Base-by-base conservation (phyloP, 2,888 invertebrate species). In the Poecilobothrus nobilitatus region DNA sequence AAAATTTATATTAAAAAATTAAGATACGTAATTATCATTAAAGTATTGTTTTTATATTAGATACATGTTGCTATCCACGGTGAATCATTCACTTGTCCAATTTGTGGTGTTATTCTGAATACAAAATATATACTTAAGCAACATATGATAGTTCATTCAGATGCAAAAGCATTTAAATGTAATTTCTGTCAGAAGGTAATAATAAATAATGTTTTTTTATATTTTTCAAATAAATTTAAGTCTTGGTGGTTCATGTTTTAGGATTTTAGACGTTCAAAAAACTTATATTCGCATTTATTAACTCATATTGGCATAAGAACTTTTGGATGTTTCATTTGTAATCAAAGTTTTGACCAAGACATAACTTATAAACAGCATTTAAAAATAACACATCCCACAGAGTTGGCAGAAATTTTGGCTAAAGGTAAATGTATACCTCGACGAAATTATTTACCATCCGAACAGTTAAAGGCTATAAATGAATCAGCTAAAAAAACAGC, bases 51-150 rank as follows among this genome's bases (percentile, higher is more conserved):
- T 9, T 7, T 22, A 62, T 62, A 62, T 0, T 67, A 79, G 76
- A 80, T 81, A 7, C 84, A 84, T 71, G 77, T 80, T 33, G 84
- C 84, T 69, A 83, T 78, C 8, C 84, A 84, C 72, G 78, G 77
- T 3, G 78, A 78, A 64, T 80, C 80, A 15, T 84, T 83, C 68
- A 77, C 79, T 63, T 84, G 84, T 71, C 77, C 79, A 1, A 76
- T 80, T 37, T 84, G 84, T 71, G 82, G 82, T 2, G 44, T 78
- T 7, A 74, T 79, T 68, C 75, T 84, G 2, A 83, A 83, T 67
- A 84, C 84, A 2, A 77, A 82, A 6, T 77, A 83, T 18, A 84
- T 84, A 0, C 76, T 84, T 2, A 77, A 81, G 65, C 83, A 82
- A 79, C 84, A 84, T 72, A 79, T 83, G 70, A 71, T 80, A 21